Evolutionary conservation across 1,140 invertebrate species (phyloP), one percentile per base, ranked within the genome.

Genomic region (Drosophila baimaii): DNA sequence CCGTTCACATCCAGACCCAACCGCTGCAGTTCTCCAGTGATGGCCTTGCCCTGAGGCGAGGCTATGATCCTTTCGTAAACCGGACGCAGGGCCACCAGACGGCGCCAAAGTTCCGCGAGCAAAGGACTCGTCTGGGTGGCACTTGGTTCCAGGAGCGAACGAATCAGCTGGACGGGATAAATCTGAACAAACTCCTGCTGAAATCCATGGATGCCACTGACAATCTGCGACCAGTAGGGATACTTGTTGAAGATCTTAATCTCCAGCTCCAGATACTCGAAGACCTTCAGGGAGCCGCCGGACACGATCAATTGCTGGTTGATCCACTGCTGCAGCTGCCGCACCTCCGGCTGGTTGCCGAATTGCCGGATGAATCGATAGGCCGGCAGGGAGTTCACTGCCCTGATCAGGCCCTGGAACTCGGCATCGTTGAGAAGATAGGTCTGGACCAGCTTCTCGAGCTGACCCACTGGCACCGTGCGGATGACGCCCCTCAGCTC

Each of bases 381-480:
- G 6, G 77, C 62, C 17, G 75, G 27, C 15, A 86, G 0, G 0
- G 88, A 78, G 31, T 91, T 91, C 5, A 91, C 65, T 5, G 66
- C 72, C 3, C 90, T 54, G 10, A 91, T 64, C 6, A 91, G 19
- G 5, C 57, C 55, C 35, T 91, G 90, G 41, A 91, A 90, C 8
- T 83, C 59, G 0, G 55, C 65, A 52, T 91, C 90, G 49, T 91
- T 91, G 0, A 91, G 79, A 5, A 89, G 29, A 58, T 91, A 91
- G 12, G 71, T 74, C 31, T 68, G 72, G 3, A 91, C 63, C n/a
- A 91, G 58, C 7, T 78, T 63, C 37, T 81, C 72, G 1, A 91
- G 65, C 17, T 71, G 57, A 10, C 68, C 63, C 0, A 71, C 62
- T 0, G 90, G 88, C 21, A 91, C 58, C 37, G 64, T 59, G 0